These are phyloP conservation scores for Chrysochloris asiatica DNA, from an alignment of 2,113 vertebrate species.

Conservation along the genomic window DNA sequence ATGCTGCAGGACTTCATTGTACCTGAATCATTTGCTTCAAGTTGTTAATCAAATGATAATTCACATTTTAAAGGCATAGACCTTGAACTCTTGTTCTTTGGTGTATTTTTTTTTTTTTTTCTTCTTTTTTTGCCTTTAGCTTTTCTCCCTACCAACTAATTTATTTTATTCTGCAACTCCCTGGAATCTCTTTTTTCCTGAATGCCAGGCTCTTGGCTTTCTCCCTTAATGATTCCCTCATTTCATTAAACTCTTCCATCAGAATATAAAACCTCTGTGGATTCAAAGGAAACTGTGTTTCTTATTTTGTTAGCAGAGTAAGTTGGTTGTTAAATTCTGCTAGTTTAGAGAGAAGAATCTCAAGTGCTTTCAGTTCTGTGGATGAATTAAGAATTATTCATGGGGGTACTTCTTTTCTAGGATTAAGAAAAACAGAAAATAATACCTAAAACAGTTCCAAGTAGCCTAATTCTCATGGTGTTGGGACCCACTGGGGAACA, in stretches of 20 bases:
- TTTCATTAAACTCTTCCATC: slow-evolving; percentile 54
- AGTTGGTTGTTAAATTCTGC: slow-evolving; percentile 48
- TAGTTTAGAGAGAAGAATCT: slow-evolving; percentile 62
- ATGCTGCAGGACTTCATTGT: background rate
- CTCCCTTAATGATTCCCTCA: slow-evolving; percentile 43
- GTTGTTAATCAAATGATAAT: background rate
- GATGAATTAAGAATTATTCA: slow-evolving; percentile 64
- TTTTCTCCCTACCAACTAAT: background rate
- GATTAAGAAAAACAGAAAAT: slow-evolving; percentile 52
- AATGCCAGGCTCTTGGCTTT: slow-evolving; percentile 45
- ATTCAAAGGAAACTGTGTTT: slow-evolving; percentile 43
- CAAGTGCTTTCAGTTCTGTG: slow-evolving; percentile 49
- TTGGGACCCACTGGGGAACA: slow-evolving; percentile 39
- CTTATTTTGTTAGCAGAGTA: slow-evolving; percentile 51
- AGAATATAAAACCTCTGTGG: slow-evolving; percentile 36
- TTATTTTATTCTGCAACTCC: slow-evolving; percentile 22
- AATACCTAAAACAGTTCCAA: slow-evolving; percentile 64
- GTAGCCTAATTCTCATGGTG: slow-evolving; percentile 63
- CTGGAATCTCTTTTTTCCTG: slow-evolving; percentile 9
- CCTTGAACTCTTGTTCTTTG: too few species aligned
- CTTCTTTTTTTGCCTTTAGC: background rate
- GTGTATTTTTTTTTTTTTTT: too few species aligned
- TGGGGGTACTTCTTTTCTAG: slow-evolving; percentile 36
- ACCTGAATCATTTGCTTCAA: background rate
- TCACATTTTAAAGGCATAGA: background rate